These are phyloP conservation scores for Mesorhabditis spiculigera DNA, from an alignment of 2,888 invertebrate genomes.

Conservation along the genomic window DNA sequence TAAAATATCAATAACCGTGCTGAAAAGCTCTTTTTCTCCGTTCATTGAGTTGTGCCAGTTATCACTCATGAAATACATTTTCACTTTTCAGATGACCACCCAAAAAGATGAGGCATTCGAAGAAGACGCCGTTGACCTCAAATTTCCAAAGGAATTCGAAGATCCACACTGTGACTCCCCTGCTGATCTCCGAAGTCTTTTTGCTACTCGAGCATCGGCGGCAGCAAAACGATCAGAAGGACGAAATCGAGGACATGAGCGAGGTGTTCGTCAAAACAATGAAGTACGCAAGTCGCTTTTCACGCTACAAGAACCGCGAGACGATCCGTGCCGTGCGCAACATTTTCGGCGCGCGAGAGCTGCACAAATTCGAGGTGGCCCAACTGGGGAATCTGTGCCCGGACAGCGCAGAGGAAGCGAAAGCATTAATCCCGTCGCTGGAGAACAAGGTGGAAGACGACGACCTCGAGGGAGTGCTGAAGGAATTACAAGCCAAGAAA, in stretches of 20 bases:
- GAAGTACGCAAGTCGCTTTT: conserved; percentile 89
- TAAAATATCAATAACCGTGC: too few relatives aligned
- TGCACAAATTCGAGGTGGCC: conserved; percentile 96
- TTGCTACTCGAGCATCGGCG: conserved; percentile 95
- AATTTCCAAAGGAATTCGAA: conserved; percentile 98
- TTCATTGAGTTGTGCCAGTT: background rate
- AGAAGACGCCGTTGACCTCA: conserved; percentile 93
- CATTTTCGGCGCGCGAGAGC: conserved; percentile 67
- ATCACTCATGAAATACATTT: background rate
- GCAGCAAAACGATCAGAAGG: conserved; percentile 93
- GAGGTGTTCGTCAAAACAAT: conserved; percentile 97
- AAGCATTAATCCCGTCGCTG: conserved; percentile 65
- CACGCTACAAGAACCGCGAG: conserved; percentile 96
- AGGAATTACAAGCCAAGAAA: conserved; percentile 95
- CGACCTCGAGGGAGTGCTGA: conserved; percentile 88
- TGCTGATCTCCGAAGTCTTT: conserved; percentile 73
- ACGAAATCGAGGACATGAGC: conserved; percentile 93
- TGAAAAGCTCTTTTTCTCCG: too few relatives aligned
- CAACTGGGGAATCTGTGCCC: conserved; percentile 97
- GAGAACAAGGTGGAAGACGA: conserved; percentile 97
- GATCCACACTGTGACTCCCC: conserved; percentile 80
- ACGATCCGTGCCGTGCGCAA: conserved; percentile 92
- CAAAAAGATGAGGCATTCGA: conserved; percentile 67
- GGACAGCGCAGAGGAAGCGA: conserved; percentile 95
- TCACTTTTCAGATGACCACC: background rate